These are phyloP conservation scores for Sorex maritimensis DNA, from an alignment of 2,797 vertebrate species.

Conservation along the genomic window DNA sequence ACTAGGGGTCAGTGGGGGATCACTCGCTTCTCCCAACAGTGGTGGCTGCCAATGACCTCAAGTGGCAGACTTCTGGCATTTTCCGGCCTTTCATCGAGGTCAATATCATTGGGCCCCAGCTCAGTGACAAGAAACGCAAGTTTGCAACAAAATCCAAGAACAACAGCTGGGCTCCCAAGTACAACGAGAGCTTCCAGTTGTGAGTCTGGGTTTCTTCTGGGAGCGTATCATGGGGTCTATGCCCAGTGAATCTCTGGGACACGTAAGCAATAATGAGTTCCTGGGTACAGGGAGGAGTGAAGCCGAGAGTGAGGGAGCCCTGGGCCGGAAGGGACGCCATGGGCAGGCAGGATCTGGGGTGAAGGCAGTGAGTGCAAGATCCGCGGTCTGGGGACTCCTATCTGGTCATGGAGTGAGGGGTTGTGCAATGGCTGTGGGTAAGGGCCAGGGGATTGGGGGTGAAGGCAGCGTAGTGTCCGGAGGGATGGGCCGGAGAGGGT, in stretches of 20 bases:
- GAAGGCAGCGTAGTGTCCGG: neutral
- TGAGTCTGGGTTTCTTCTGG: constrained; percentile 90
- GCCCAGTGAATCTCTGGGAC: neutral
- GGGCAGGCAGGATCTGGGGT: no score
- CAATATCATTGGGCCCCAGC: constrained; percentile 98
- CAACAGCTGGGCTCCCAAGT: constrained; percentile 99
- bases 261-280: no score
- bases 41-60: constrained; percentile 98
- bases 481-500: no score
- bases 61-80: constrained; percentile 99
- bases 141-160: constrained; percentile 99
- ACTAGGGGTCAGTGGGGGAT: neutral
- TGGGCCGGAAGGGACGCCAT: no score
- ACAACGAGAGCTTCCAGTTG: constrained; percentile 99
- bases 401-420: neutral
- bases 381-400: no score
- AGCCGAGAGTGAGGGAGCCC: neutral
- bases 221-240: neutral
- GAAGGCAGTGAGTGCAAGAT: no score
- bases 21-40: constrained; percentile 89
- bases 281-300: neutral
- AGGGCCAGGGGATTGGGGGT: neutral
- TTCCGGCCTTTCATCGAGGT: constrained; percentile 99
- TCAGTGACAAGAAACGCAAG: constrained; percentile 99
- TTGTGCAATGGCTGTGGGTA: neutral